Evolutionary conservation across 1,140 invertebrate species (phyloP).

Genomic region (Tribolium castaneum): DNA sequence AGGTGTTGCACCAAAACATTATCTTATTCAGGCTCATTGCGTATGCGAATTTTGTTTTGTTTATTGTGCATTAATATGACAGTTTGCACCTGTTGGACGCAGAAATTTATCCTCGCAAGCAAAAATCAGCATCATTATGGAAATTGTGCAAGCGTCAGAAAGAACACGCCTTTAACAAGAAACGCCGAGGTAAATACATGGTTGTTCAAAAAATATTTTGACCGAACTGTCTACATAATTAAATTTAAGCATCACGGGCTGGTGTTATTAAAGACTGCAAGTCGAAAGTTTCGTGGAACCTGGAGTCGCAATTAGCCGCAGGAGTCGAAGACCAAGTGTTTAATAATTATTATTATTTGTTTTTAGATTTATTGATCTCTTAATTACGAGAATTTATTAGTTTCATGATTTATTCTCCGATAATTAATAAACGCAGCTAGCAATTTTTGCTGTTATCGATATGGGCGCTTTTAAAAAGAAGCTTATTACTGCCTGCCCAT

Average conservation of each 20-base stretch:
- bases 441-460: background rate
- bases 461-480: background rate
- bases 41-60: background rate
- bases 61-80: conserved; percentile 17
- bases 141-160: background rate
- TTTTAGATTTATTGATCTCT: conserved; percentile 23
- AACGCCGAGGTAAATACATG: background rate
- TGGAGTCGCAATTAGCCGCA: background rate
- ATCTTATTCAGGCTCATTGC: background rate
- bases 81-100: conserved; percentile 10
- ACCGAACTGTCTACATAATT: conserved; percentile 4
- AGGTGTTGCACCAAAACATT: conserved; percentile 3
- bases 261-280: conserved; percentile 7
- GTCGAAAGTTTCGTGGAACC: background rate
- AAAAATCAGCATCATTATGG: conserved; percentile 20
- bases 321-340: background rate
- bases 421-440: conserved; percentile 15
- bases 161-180: conserved; percentile 17
- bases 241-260: conserved; percentile 7
- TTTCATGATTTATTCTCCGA: background rate
- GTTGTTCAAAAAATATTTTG: conserved; percentile 12
- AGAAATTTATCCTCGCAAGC: conserved; percentile 12
- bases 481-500: background rate
- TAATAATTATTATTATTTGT: conserved; percentile 1
- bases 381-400: conserved; percentile 4